Base-by-base conservation (phyloP, 2,888 invertebrate species). In the Diaphora mendica region DNA sequence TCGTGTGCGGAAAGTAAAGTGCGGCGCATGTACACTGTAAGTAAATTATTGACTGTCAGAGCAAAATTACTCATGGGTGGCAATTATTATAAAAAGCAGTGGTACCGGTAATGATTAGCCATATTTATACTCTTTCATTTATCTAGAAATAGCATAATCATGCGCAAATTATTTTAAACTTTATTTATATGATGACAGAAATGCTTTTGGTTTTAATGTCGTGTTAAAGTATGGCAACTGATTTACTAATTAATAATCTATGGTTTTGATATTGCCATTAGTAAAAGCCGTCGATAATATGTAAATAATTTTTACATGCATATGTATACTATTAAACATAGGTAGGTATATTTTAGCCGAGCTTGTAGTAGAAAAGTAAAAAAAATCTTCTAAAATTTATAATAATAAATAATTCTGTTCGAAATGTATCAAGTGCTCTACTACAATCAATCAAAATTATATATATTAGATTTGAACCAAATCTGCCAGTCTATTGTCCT, bases 401-500 rank as follows among this genome's bases (percentile, higher is more conserved):
- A n/a, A n/a, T n/a, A n/a, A n/a, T n/a, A n/a, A n/a, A 11, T n/a
- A 3, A 26, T 13, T 13, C 59, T 59, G 13, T 15, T 59, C 13
- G 15, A 15, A 62, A 30, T 30, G 7, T 62, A 15, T 17, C 62
- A 62, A 30, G 15, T 59, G 0, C 26, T 15, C 26, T 30, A 62
- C 33, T 44, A n/a, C n/a, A 33, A 75, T 42, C 69, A 72, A 72
- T 72, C 71, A 59, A 62, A 59, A 33, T 42, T 48, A 26, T 39
- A 42, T 17, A 67, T 64, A 64, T 42, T 55, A 39, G 55, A 64
- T 71, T 62, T 51, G 64, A 75, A 70, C 33, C 30, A 68, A 62
- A 75, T 7, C 66, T 62, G 68, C 39, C 64, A 48, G 26, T n/a
- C 74, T 5, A 79, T 79, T 83, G 79, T 85, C 79, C 77, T 79